Percentiles rank a stretch among this genome's conserved stretches.
phyloP scores from a whole-genome alignment of 2,888 invertebrate genomes.

The Stramonita haemastoma region DNA sequence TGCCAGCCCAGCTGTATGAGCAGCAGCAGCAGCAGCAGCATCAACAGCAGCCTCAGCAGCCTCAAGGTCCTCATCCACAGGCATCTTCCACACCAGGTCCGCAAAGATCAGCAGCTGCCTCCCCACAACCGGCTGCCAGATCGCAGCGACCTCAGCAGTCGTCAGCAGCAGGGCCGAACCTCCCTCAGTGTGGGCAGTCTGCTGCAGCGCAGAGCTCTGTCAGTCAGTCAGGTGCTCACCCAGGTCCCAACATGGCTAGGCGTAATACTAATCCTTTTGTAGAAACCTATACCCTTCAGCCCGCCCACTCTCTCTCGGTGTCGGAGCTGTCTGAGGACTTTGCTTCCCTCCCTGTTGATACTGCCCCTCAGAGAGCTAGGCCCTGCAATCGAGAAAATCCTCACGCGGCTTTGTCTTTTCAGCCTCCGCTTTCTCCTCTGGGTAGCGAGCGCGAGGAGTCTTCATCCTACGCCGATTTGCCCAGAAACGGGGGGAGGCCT shows the following conservation, averaged over 20 bases:
- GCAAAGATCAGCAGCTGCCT: background rate
- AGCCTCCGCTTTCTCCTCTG: background rate
- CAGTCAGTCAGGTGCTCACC: background rate
- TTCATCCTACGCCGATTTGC: background rate
- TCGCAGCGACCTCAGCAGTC: background rate
- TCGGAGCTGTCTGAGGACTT: slow-evolving; percentile 33
- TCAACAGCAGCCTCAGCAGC: background rate
- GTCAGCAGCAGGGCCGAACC: background rate
- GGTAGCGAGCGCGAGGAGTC: slow-evolving; percentile 2
- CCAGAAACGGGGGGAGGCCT: background rate
- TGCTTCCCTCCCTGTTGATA: background rate
- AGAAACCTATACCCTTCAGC: background rate
- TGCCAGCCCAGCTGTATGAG: background rate
- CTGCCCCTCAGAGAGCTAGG: background rate
- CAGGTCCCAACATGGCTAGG: background rate
- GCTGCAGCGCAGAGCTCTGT: background rate
- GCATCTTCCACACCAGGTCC: background rate
- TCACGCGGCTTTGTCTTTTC: background rate
- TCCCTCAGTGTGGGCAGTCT: background rate
- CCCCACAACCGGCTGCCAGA: background rate
- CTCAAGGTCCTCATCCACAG: background rate
- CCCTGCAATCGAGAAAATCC: background rate
- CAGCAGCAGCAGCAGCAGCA: background rate
- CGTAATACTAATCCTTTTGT: slow-evolving; percentile 11
- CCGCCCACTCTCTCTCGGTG: background rate